These are phyloP conservation scores for Solenopsis fugax DNA, from an alignment of 1,140 invertebrate genomes.

Conservation along the genomic window DNA sequence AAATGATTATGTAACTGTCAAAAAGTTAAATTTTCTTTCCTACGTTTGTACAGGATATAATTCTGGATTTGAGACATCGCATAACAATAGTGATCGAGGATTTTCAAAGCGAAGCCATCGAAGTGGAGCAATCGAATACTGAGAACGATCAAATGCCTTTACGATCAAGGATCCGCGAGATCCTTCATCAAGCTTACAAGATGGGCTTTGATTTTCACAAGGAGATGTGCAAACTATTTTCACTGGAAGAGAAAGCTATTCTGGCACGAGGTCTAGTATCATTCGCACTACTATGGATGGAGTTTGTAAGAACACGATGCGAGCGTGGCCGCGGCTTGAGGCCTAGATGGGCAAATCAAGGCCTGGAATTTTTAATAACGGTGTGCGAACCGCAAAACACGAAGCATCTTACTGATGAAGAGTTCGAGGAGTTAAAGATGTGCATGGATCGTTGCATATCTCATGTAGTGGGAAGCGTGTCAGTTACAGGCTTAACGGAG, in stretches of 20 bases:
- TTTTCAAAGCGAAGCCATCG: constrained; percentile 87
- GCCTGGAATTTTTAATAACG: constrained; percentile 93
- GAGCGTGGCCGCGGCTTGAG: constrained; percentile 93
- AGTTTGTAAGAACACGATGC: constrained; percentile 93
- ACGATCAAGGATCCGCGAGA: constrained; percentile 90
- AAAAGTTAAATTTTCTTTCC: background rate
- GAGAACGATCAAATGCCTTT: constrained; percentile 84
- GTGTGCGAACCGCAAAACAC: constrained; percentile 94
- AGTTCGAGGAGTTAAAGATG: constrained; percentile 92
- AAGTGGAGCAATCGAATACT: constrained; percentile 79
- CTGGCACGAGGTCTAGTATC: constrained; percentile 88
- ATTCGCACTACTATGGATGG: constrained; percentile 95
- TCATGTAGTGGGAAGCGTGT: constrained; percentile 91
- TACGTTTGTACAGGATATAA: constrained; percentile 85
- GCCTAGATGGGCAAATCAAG: constrained; percentile 94
- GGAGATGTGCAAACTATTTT: constrained; percentile 91
- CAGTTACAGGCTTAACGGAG: constrained; percentile 80
- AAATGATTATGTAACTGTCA: constrained; percentile 30
- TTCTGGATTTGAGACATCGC: constrained; percentile 88
- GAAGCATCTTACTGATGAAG: constrained; percentile 90
- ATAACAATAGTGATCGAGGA: constrained; percentile 89
- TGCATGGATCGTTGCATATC: constrained; percentile 92
- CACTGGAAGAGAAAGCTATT: constrained; percentile 83
- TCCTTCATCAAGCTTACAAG: constrained; percentile 94
- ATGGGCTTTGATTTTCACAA: constrained; percentile 97